These are phyloP conservation scores for Colistium nudipinnis DNA, from an alignment of 2,113 vertebrate genomes.

Conservation along the genomic window DNA sequence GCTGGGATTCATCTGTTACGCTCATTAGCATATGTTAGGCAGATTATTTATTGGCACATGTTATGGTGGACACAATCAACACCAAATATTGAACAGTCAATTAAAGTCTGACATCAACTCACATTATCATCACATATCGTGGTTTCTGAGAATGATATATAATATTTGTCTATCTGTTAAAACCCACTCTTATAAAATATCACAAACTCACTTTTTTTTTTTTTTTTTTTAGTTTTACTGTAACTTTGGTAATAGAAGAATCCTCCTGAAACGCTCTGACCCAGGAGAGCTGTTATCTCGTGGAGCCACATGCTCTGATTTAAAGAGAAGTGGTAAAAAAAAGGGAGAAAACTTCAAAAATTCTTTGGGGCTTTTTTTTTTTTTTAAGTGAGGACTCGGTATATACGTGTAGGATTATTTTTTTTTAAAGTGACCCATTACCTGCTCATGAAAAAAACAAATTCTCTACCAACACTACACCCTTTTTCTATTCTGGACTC, in stretches of 20 bases:
- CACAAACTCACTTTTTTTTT: no score
- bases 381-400: slow-evolving; percentile 17
- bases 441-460: slow-evolving; percentile 15
- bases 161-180: no score
- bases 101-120: no score
- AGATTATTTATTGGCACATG: background rate
- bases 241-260: slow-evolving; percentile 16
- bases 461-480: slow-evolving; percentile 22
- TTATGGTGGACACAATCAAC: background rate
- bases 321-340: slow-evolving; percentile 4
- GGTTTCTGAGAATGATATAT: no score
- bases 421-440: slow-evolving; percentile 5
- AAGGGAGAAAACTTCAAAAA: no score
- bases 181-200: no score
- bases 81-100: no score
- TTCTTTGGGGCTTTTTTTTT: background rate
- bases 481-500: no score
- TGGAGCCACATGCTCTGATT: slow-evolving; percentile 32
- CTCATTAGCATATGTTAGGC: slow-evolving; percentile 6
- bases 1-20: background rate
- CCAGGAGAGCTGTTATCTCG: slow-evolving; percentile 40
- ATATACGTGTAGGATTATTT: no score
- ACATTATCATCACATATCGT: no score
- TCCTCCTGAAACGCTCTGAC: slow-evolving; percentile 23
- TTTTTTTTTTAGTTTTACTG: no score